A percentile compares a stretch with the other conserved stretches of the same genome.
phyloP scores from a whole-genome alignment of 2,797 vertebrate genomes.

The Merluccius polli region DNA sequence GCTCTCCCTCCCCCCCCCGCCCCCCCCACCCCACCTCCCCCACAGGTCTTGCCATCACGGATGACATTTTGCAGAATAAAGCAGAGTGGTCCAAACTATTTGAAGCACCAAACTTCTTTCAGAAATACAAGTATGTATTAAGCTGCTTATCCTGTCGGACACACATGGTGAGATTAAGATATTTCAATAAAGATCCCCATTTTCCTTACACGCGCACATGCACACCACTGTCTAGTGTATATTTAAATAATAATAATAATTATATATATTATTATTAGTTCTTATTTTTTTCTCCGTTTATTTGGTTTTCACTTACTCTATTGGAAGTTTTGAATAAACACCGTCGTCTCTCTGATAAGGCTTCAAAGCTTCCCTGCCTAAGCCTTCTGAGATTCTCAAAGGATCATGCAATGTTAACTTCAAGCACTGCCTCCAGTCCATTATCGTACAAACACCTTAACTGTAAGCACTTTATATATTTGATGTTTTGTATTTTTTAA shows the following conservation, averaged over 20 bases:
- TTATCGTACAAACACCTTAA: conserved; percentile 24
- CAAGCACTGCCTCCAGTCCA: conserved; percentile 8
- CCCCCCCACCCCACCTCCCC: conserved; percentile 36
- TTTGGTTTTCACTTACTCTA: conserved; percentile 36
- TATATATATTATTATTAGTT: neutral
- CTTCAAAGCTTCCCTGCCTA: conserved; percentile 15
- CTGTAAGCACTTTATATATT: conserved; percentile 16
- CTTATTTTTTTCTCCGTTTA: conserved; percentile 5
- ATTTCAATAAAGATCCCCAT: conserved; percentile 60
- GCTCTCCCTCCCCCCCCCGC: conserved; percentile 57
- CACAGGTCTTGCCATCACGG: conserved; percentile 84
- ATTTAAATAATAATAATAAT: conserved; percentile 1
- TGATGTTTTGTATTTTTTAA: conserved; percentile 35
- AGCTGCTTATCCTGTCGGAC: conserved; percentile 71
- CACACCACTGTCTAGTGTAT: conserved; percentile 19
- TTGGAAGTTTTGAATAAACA: conserved; percentile 40
- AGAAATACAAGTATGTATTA: conserved; percentile 97
- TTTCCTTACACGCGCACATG: conserved; percentile 28
- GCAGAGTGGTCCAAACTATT: conserved; percentile 91
- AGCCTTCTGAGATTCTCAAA: conserved; percentile 16
- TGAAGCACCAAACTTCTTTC: conserved; percentile 92
- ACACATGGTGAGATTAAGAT: conserved; percentile 51
- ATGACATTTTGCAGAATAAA: conserved; percentile 89
- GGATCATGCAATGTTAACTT: conserved; percentile 18
- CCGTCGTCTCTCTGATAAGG: conserved; percentile 21